Conservation (phyloP, 1,140 invertebrate species). For the Hylyphantes graminicola region DNA sequence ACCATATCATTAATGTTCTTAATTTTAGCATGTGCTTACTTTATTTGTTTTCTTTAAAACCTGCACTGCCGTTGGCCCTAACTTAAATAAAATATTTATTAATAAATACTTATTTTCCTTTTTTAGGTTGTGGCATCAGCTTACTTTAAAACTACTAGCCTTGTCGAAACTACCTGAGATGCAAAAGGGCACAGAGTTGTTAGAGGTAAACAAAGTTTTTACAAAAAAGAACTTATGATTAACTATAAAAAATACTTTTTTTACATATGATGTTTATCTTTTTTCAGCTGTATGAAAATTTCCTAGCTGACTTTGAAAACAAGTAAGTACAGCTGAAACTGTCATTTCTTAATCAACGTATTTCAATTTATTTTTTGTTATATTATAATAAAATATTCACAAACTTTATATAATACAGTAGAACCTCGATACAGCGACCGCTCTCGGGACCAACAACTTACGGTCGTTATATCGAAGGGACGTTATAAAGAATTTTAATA, state of each 20-base stretch:
- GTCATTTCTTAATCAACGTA: no score
- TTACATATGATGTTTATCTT: conserved; percentile 8
- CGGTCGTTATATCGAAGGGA: no score
- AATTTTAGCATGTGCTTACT: no score
- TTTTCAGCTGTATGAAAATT: conserved; percentile 85
- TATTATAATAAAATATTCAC: no score
- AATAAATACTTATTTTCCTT: not conserved
- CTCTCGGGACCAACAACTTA: no score
- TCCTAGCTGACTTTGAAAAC: conserved; percentile 92
- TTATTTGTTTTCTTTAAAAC: no score
- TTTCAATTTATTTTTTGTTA: no score
- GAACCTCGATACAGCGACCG: no score
- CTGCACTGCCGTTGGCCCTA: not conserved
- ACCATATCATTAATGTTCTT: no score
- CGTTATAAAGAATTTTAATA: no score
- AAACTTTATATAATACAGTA: no score
- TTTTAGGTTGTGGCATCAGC: conserved; percentile 94
- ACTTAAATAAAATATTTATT: not conserved
- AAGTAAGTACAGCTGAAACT: conserved; percentile 74
- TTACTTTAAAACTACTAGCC: conserved; percentile 85
- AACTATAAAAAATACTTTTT: not conserved
- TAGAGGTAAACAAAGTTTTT: conserved; percentile 64
- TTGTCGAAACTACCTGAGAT: conserved; percentile 85
- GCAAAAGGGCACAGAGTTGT: conserved; percentile 81
- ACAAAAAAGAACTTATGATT: no score